phyloP scores from a whole-genome alignment of 2,113 vertebrate genomes.

The Myotis lucifugus region DNA sequence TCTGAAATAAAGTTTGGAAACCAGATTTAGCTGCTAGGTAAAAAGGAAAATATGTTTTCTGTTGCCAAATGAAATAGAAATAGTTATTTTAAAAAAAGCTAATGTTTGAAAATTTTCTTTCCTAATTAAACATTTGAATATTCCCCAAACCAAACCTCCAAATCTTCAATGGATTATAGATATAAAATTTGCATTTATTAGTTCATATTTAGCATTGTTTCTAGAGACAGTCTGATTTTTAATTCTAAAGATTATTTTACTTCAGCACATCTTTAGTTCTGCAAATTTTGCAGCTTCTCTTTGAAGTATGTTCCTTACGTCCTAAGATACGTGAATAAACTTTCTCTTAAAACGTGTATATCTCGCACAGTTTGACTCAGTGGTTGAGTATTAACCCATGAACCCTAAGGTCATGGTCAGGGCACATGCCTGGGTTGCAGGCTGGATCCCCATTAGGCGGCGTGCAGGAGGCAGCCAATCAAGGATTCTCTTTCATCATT shows the following conservation, averaged over 20 bases:
- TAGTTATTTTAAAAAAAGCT: constrained; percentile 70
- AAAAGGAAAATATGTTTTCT: constrained; percentile 49
- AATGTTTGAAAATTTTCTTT: constrained; percentile 72
- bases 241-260: constrained; percentile 78
- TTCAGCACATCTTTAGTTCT: constrained; percentile 74
- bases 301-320: constrained; percentile 70
- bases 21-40: constrained; percentile 67
- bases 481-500: too few relatives aligned
- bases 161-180: constrained; percentile 76
- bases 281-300: constrained; percentile 75
- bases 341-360: constrained; percentile 56
- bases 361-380: not conserved
- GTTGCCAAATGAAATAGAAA: constrained; percentile 72
- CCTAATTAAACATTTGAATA: constrained; percentile 67
- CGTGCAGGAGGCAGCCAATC: too few relatives aligned
- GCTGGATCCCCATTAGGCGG: too few relatives aligned
- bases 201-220: constrained; percentile 73
- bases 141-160: constrained; percentile 3
- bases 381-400: too few relatives aligned
- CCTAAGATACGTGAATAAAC: constrained; percentile 68
- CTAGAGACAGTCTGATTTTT: constrained; percentile 74
- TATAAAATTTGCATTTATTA: constrained; percentile 69
- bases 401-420: too few relatives aligned
- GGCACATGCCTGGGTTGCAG: too few relatives aligned
- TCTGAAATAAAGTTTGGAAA: constrained; percentile 68